These are phyloP conservation scores for Brachionus koreanus DNA, from an alignment of 1,140 invertebrate genomes.

Conservation along the genomic window DNA sequence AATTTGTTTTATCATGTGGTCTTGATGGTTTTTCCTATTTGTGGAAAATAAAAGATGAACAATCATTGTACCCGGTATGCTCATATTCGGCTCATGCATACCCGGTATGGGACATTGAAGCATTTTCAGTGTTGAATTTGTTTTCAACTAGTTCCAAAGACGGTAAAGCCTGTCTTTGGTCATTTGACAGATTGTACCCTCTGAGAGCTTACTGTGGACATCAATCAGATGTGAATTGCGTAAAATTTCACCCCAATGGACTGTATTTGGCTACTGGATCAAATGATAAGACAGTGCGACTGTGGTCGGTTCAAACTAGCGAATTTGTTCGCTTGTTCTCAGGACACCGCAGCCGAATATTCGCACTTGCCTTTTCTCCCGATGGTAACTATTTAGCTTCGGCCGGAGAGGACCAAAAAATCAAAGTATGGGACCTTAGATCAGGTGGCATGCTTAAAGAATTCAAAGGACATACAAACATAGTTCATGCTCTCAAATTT, in stretches of 20 bases:
- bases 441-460: slow-evolving; percentile 64
- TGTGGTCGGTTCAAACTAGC: slow-evolving; percentile 61
- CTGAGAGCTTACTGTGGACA: slow-evolving; percentile 77
- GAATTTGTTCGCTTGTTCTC: slow-evolving; percentile 60
- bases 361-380: slow-evolving; percentile 67
- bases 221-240: slow-evolving; percentile 73
- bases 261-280: slow-evolving; percentile 61
- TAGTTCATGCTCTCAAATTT: slow-evolving; percentile 65
- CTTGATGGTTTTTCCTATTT: slow-evolving; percentile 64
- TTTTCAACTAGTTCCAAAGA: slow-evolving; percentile 75
- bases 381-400: slow-evolving; percentile 69
- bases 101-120: slow-evolving; percentile 77
- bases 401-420: slow-evolving; percentile 66
- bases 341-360: slow-evolving; percentile 65
- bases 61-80: slow-evolving; percentile 50
- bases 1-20: slow-evolving; percentile 69
- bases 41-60: slow-evolving; percentile 54
- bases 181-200: slow-evolving; percentile 72
- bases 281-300: slow-evolving; percentile 60
- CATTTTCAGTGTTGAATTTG: slow-evolving; percentile 6
- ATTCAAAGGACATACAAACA: slow-evolving; percentile 64
- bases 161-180: slow-evolving; percentile 77
- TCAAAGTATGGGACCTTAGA: slow-evolving; percentile 69
- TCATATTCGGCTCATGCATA: slow-evolving; percentile 71
- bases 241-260: slow-evolving; percentile 77